A percentile compares a stretch with the other conserved stretches of the same genome.
Evolutionary conservation across 2,888 invertebrate species (phyloP).

Genomic region (Orthosia gracilis): DNA sequence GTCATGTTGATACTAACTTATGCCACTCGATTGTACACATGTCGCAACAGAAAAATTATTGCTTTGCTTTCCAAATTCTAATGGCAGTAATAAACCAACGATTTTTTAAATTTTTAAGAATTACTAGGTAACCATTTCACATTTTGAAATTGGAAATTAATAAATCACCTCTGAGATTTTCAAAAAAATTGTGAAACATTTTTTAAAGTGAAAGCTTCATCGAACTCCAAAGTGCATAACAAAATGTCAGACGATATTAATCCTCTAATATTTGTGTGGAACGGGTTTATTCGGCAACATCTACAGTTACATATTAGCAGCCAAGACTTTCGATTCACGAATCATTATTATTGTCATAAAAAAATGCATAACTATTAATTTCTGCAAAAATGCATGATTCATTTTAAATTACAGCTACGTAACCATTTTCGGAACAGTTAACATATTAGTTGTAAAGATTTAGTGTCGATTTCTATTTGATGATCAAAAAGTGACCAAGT

Average conservation of each 20-base stretch:
- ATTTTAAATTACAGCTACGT: constrained; percentile 20
- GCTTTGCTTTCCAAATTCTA: background rate
- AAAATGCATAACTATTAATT: constrained; percentile 12
- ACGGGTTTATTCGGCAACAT: constrained; percentile 21
- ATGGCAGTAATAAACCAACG: background rate
- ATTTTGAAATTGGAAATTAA: constrained; percentile 5
- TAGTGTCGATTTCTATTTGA: constrained; percentile 28
- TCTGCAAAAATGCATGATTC: constrained; percentile 11
- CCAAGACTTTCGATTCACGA: constrained; percentile 44
- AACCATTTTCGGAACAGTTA: constrained; percentile 15
- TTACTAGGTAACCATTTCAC: background rate
- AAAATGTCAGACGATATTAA: constrained; percentile 27
- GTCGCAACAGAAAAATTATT: background rate
- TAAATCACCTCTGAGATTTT: background rate
- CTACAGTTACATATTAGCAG: constrained; percentile 13
- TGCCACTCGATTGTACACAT: background rate
- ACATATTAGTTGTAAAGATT: background rate
- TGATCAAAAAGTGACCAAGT: background rate
- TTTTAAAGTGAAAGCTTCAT: constrained; percentile 2
- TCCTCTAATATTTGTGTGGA: constrained; percentile 11
- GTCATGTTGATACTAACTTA: too few relatives aligned
- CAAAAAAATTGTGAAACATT: background rate
- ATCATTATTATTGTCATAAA: constrained; percentile 19
- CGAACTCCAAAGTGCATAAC: constrained; percentile 1
- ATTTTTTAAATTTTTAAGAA: background rate